Evolutionary conservation across 35 echinoderm and acorn worm species (phyloP).

Genomic region (Ophiothrix spiculata): DNA sequence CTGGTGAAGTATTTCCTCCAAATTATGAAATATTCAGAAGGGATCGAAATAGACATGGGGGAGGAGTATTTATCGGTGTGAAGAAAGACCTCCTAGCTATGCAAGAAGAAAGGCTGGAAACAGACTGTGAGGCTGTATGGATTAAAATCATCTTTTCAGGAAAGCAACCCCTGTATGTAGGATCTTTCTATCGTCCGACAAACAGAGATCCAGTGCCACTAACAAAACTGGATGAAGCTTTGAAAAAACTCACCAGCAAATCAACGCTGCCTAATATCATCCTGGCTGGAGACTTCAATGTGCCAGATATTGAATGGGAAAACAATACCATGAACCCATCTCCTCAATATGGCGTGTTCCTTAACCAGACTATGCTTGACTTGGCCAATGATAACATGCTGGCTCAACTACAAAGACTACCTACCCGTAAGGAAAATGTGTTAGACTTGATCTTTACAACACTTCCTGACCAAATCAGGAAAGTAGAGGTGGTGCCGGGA

Average conservation of each 20-base stretch:
- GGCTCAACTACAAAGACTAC: constrained; percentile 4
- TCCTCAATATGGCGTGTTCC: background rate
- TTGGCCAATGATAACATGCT: constrained; percentile 36
- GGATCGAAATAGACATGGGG: constrained; percentile 5
- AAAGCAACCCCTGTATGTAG: constrained; percentile 4
- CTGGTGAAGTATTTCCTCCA: background rate
- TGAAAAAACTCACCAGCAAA: constrained; percentile 10
- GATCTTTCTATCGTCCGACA: constrained; percentile 24
- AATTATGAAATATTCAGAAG: background rate
- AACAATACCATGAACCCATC: background rate
- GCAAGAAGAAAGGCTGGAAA: constrained; percentile 21
- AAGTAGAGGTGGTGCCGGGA: constrained; percentile 10
- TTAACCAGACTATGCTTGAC: constrained; percentile 19
- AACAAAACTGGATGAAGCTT: background rate
- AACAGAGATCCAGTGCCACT: background rate
- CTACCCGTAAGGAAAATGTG: constrained; percentile 5
- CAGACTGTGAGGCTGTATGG: constrained; percentile 17
- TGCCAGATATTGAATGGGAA: background rate
- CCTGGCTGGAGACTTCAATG: constrained; percentile 9
- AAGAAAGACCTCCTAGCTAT: constrained; percentile 20
- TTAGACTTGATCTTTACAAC: constrained; percentile 22
- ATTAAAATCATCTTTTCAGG: constrained; percentile 19
- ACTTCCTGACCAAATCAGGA: constrained; percentile 16
- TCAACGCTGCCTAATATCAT: constrained; percentile 11
- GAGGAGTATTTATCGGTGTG: constrained; percentile 1